Base-by-base conservation (phyloP, 2,113 vertebrate species). In the Sciurus niger region DNA sequence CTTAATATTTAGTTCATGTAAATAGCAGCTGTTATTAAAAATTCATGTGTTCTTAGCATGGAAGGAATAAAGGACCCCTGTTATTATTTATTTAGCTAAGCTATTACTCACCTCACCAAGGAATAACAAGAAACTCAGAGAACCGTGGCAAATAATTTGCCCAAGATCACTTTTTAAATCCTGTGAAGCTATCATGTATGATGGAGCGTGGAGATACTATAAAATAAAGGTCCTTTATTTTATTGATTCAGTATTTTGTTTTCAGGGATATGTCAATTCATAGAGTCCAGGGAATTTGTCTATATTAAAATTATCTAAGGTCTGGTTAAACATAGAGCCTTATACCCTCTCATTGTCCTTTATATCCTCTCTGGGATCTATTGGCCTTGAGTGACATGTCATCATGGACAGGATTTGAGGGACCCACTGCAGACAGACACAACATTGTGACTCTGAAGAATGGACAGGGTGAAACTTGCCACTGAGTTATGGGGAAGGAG, bases 21-120 rank as follows among this genome's bases (percentile, higher is more conserved):
- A 96, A 86, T 63, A 72, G 70, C 46, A 72, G 86, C 87, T 90
- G 37, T 73, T 91, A 53, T 79, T 86, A 96, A 96, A 94, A 84
- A 78, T 51, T 68, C 80, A 78, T 51, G 77, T 74, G 46, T 88
- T 93, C 32, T 95, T 84, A 48, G 74, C 77, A 34, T 40, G 48
- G 60, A 82, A 90, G n/a, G n/a, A 40, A 82, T 82, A 83, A 80
- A 94, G 24, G 22, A 51, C 11, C 9, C 30, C 25, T n/a, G 60
- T 43, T 89, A 77, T 76, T 55, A 76, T 93, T 94, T 91, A 91
- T 67, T 87, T 94, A 87, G 67, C n/a, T 94, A 77, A 95, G 94
- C 34, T 76, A 68, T 68, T 65, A 95, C 67, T 76, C 48, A 60
- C 34, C 37, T 96, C 30, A 76, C 12, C 82, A 92, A 77, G 30